phyloP scores from a whole-genome alignment of 2,888 invertebrate species.

The Amblyjoppa fuscipennis region DNA sequence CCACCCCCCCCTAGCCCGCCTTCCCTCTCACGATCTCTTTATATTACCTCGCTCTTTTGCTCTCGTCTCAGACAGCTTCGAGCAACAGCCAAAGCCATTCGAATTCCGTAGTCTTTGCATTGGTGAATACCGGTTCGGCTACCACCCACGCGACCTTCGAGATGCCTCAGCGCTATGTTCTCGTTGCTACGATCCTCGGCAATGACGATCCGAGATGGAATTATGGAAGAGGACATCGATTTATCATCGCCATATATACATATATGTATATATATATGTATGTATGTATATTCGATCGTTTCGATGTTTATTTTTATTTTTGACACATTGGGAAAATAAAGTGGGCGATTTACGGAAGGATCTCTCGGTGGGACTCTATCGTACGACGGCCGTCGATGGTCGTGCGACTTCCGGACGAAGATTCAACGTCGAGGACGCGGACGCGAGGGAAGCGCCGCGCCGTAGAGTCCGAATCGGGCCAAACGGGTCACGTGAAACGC shows the following conservation, averaged over 20 bases:
- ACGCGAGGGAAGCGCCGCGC: constrained; percentile 28
- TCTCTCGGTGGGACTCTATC: neutral
- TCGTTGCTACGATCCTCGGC: neutral
- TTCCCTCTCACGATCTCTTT: neutral
- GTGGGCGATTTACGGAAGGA: neutral
- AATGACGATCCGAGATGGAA: neutral
- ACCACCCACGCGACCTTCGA: constrained; percentile 60
- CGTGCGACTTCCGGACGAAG: neutral
- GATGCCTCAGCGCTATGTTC: constrained; percentile 1
- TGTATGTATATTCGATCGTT: no score
- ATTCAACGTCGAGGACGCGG: constrained; percentile 12
- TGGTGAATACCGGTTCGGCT: constrained; percentile 56
- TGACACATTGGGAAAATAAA: neutral
- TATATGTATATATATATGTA: neutral
- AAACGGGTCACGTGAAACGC: constrained; percentile 72
- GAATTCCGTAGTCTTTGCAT: constrained; percentile 43
- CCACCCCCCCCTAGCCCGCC: neutral
- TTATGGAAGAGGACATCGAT: neutral
- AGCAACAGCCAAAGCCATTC: constrained; percentile 33
- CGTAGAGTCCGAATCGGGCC: constrained; percentile 67
- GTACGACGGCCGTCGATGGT: neutral
- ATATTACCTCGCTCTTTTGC: neutral
- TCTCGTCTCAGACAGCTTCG: neutral
- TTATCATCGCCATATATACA: neutral
- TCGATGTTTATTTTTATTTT: no score